These are phyloP conservation scores for Cebidichthys violaceus DNA, from an alignment of 2,113 vertebrate species.

Conservation along the genomic window DNA sequence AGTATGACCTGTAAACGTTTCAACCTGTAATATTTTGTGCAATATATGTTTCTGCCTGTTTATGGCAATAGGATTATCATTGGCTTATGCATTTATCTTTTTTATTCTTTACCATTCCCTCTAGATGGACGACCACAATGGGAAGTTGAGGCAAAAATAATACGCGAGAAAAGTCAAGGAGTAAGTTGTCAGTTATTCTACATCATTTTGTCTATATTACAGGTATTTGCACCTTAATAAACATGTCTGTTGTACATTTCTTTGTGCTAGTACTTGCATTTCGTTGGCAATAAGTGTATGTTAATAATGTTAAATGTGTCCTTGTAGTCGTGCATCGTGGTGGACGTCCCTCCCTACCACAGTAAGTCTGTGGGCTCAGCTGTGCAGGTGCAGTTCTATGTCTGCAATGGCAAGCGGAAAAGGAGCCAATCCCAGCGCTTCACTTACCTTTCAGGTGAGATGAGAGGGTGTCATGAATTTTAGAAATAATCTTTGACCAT, in stretches of 20 bases:
- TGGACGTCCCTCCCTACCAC: conserved; percentile 97
- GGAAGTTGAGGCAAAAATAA: conserved; percentile 98
- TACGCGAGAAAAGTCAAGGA: conserved; percentile 94
- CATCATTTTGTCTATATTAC: background rate
- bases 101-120: conserved; percentile 32
- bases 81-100: background rate
- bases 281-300: background rate
- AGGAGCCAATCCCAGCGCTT: conserved; percentile 98
- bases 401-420: conserved; percentile 99
- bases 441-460: conserved; percentile 95
- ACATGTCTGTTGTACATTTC: background rate
- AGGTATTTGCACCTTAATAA: background rate
- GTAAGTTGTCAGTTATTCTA: conserved; percentile 82
- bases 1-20: background rate
- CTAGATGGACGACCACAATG: conserved; percentile 97
- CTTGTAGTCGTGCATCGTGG: conserved; percentile 90
- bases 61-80: background rate
- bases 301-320: conserved; percentile 5
- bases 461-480: background rate
- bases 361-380: conserved; percentile 92
- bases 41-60: background rate
- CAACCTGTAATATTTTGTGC: background rate
- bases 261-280: background rate
- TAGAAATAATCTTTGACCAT: too few species aligned
- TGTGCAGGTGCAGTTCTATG: conserved; percentile 97